Evolutionary conservation across 2,888 invertebrate species (phyloP), one percentile per base, ranked within the genome.

Genomic region (Pseudococcus longispinus): DNA sequence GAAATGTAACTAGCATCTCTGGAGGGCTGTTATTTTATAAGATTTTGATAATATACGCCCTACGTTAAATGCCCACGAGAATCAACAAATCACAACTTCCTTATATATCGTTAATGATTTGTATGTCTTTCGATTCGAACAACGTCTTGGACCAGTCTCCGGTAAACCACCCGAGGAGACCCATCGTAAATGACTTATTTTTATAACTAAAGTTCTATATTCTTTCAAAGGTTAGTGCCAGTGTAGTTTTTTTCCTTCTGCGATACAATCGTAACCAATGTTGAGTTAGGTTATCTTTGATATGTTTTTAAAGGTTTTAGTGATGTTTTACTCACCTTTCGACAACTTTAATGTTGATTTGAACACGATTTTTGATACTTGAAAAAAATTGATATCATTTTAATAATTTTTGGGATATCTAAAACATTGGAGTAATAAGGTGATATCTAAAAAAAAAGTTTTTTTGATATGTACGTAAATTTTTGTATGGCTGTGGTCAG

Each of bases 1-100:
- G 74, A 74, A 74, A 74, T 74, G 74, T 37, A 74, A 74, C 74
- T 37, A 37, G 74, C 32, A 74, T 74, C 74, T 74, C 74, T 74
- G 74, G 74, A 74, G 74, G 74, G 74, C 74, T 74, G 74, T 74
- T 74, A 74, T 74, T 65, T 74, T 74, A 74, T 74, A 74, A 74
- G 74, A 74, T 74, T 74, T 74, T 74, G 74, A 74, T 74, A 74
- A 74, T 74, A 74, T 74, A 74, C 74, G 74, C 74, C 74, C 74
- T 74, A 74, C 74, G 65, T 65, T 37, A 74, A 74, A 74, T 74
- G 74, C 74, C 74, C 74, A 74, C 74, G 74, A 74, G 74, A 74
- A 74, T 74, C 74, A 74, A 74, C 74, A 74, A 74, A 74, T 74
- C 74, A 74, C 74, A 29, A 37, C 37, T 74, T 74, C 74, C 74